Evolutionary conservation across 2,888 invertebrate genomes (phyloP).

Genomic region (Acleris holmiana): DNA sequence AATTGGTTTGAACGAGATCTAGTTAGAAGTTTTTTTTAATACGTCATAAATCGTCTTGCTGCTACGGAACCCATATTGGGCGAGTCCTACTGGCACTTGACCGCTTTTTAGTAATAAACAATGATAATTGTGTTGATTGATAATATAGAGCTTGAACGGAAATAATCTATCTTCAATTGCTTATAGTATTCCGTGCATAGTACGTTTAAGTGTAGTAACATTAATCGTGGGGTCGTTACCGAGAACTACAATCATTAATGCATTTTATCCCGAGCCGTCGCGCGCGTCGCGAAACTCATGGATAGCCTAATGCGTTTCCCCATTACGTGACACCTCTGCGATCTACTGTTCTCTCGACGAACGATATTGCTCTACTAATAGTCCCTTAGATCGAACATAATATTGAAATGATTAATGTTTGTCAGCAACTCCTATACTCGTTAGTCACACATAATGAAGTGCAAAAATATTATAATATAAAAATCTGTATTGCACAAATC

Average conservation of each 20-base stretch:
- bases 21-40: no score
- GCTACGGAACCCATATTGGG: no score
- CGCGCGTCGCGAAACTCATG: slow-evolving; percentile 50
- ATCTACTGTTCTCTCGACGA: slow-evolving; percentile 56
- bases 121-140: no score
- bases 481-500: no score
- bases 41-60: no score
- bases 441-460: background rate
- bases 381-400: slow-evolving; percentile 8
- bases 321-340: slow-evolving; percentile 68
- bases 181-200: background rate
- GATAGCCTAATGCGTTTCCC: slow-evolving; percentile 69
- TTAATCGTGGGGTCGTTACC: slow-evolving; percentile 58
- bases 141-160: no score
- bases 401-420: background rate
- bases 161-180: no score
- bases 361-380: slow-evolving; percentile 48
- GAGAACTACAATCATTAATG: slow-evolving; percentile 65
- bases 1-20: no score
- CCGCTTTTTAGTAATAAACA: no score
- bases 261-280: slow-evolving; percentile 64
- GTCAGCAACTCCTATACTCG: background rate
- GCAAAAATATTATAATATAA: no score
- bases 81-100: no score
- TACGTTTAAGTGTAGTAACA: slow-evolving; percentile 43